Base-by-base conservation (phyloP, 1,140 invertebrate genomes). In the Rhysida immarginata region DNA sequence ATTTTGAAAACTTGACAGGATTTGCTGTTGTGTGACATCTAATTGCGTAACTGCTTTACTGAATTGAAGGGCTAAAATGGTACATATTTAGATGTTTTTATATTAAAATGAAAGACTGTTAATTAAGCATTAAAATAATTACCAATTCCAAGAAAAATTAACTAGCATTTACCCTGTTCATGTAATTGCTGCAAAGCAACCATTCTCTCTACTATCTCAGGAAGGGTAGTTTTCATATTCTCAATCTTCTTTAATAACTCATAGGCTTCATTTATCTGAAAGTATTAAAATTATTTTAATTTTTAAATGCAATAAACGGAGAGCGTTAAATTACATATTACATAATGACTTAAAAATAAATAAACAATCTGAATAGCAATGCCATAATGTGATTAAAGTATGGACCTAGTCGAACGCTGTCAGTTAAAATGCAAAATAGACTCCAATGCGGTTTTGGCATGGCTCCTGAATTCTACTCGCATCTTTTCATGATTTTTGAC, bases 181-280 rank as follows among this genome's bases (percentile, higher is more conserved):
- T 94, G 89, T 5, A 94, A 69, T n/a, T 80, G 76, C 69, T 89
- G 84, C 0, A 95, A 71, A 3, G 87, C 81, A 59, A 83, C 75
- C 75, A 94, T 80, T 59, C 89, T 76, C 60, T 91, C 82, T 23
- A 94, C 76, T 26, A 90, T 82, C 68, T 87, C 82, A 1, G 87
- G 84, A 55, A 88, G 62, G 52, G 83, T 72, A 65, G 85, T 80
- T 18, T 82, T 80, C 57, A 88, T 77, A 42, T 80, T 74, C 65
- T 92, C 87, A 42, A 81, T 84, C 69, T 86, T 86, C 67, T 89
- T 88, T 45, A 88, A 76, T 43, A 90, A 70, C 59, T 92, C 86
- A 71, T 93, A 88, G 58, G 94, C 72, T 66, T 93, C 87, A 21
- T 78, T 72, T 45, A 92, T 80, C 83, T 86, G 67, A 45, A 66